Base-by-base conservation (phyloP, 2,888 invertebrate species). In the Polydrusus pterygomalis region DNA sequence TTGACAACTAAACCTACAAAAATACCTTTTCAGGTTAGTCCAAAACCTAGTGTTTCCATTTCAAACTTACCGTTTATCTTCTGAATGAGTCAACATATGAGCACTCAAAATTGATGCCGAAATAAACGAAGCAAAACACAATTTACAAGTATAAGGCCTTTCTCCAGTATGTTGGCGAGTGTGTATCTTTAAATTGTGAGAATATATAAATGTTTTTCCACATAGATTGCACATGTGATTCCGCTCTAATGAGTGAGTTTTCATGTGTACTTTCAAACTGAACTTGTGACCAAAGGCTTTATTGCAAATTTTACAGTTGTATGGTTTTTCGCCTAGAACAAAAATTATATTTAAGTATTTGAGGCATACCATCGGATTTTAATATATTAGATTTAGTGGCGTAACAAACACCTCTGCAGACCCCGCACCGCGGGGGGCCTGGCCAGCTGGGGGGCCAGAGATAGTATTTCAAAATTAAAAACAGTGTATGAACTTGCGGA, bases 81-180 rank as follows among this genome's bases (percentile, higher is more conserved):
- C 80, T 3, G 81, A 80, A 56, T 80, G 80, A 8, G 73, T 77
- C 38, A 80, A 58, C 76, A 79, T 77, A 20, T 80, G 80, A n/a
- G 79, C 78, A 34, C 70, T 74, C 63, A 79, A 68, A 69, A 78
- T 75, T 43, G 80, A 79, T 62, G 73, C 72, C 17, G 80, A 79
- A 40, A 64, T 75, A 68, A 86, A 86, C 9, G 81, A 69, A 73
- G 84, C 84, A 17, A 73, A 60, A 71, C 86, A 86, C 30, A 79
- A 62, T 10, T 79, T 70, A 47, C 86, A 86, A 3, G 67, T 70
- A 78, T 86, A 85, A 1, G 85, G 85, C 34, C 83, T 78, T 69
- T 86, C 86, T 25, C 85, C 85, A 11, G 85, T 84, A 65, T 85
- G 85, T n/a, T 82, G 80, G 5, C 85, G 79, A 15, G 75, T 79